Evolutionary conservation across 2,113 vertebrate species (phyloP).

Genomic region (Corapipo altera): DNA sequence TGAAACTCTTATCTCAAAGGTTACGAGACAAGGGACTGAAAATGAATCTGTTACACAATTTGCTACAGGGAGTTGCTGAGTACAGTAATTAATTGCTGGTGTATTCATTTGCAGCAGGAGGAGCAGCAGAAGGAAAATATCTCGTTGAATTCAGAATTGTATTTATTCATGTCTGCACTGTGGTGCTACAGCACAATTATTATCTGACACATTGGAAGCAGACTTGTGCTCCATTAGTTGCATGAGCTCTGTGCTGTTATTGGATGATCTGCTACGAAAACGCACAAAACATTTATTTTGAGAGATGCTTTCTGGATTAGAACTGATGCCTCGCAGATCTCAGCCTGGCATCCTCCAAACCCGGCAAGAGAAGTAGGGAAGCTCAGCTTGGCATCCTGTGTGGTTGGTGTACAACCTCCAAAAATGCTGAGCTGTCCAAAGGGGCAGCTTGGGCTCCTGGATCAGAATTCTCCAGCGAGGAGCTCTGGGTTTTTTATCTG

Average conservation of each 20-base stretch:
- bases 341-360: neutral
- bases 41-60: constrained; percentile 48
- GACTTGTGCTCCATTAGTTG: constrained; percentile 20
- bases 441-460: neutral
- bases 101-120: constrained; percentile 58
- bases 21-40: constrained; percentile 37
- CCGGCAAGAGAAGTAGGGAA: neutral
- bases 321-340: neutral
- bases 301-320: neutral
- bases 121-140: constrained; percentile 64
- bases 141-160: constrained; percentile 59
- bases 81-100: constrained; percentile 61
- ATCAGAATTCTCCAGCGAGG: neutral
- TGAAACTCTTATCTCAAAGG: constrained; percentile 53
- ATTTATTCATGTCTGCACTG: constrained; percentile 63
- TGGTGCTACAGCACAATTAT: constrained; percentile 48
- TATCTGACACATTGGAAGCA: constrained; percentile 50
- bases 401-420: neutral
- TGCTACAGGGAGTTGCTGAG: constrained; percentile 55
- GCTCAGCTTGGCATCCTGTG: neutral
- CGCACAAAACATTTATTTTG: constrained; percentile 12
- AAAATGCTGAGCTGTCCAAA: neutral
- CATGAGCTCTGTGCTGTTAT: constrained; percentile 25
- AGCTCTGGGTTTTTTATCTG: neutral
- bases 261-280: constrained; percentile 34